Conservation (phyloP, 2,888 invertebrate genomes). For the Tetragonula carbonaria region DNA sequence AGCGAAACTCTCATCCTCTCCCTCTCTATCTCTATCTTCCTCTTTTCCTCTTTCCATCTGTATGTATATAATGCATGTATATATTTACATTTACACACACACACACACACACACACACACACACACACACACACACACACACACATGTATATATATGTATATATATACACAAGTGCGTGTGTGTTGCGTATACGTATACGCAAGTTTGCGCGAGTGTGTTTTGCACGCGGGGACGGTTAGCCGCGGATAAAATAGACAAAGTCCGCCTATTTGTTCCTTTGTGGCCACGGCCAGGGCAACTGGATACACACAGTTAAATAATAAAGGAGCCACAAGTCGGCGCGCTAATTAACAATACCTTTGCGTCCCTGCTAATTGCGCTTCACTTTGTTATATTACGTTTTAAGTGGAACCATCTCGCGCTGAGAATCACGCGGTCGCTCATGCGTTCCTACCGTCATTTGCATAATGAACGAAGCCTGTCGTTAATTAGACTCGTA, state of each 20-base stretch:
- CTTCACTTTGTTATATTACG: constrained; percentile 76
- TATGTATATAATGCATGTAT: background rate
- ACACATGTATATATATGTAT: too few species aligned
- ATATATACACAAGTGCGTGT: background rate
- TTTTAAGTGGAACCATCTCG: constrained; percentile 66
- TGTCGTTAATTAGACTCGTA: constrained; percentile 78
- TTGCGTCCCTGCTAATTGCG: constrained; percentile 74
- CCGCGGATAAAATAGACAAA: constrained; percentile 67
- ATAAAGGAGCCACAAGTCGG: constrained; percentile 71
- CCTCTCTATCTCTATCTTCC: background rate
- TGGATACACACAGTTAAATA: constrained; percentile 72
- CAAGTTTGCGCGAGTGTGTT: background rate
- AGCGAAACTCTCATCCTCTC: constrained; percentile 1
- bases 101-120: background rate
- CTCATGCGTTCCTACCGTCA: constrained; percentile 78
- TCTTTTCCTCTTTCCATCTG: too few species aligned
- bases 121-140: background rate
- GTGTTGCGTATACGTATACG: too few species aligned
- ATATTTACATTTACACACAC: background rate
- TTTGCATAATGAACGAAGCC: constrained; percentile 81
- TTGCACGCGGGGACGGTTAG: constrained; percentile 15
- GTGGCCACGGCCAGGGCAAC: constrained; percentile 63
- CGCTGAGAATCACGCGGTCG: constrained; percentile 75
- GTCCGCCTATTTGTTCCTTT: constrained; percentile 69
- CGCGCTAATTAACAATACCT: constrained; percentile 74